Evolutionary conservation across 2,888 invertebrate species (phyloP).

Genomic region (Hoplodrina blanda): DNA sequence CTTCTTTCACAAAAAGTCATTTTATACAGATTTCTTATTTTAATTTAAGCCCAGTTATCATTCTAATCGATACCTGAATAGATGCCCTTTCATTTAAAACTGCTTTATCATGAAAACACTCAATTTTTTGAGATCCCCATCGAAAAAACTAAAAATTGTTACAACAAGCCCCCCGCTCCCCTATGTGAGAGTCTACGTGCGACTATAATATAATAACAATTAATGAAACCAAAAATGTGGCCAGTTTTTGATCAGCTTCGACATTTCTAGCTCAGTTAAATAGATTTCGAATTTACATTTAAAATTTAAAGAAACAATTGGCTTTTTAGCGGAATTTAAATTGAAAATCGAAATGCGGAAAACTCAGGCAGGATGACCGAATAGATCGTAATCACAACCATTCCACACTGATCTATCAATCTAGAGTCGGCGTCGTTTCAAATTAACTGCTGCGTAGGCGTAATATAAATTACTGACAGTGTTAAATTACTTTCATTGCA

Average conservation of each 20-base stretch:
- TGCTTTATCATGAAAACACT: too few relatives aligned
- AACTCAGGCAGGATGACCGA: slow-evolving; percentile 8
- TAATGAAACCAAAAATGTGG: not conserved
- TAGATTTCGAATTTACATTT: not conserved
- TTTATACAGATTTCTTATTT: too few relatives aligned
- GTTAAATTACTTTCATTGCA: slow-evolving; percentile 53
- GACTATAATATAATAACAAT: too few relatives aligned
- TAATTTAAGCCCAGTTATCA: too few relatives aligned
- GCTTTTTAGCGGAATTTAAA: not conserved
- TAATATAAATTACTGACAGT: slow-evolving; percentile 47
- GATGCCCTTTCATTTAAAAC: too few relatives aligned
- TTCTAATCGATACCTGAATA: too few relatives aligned
- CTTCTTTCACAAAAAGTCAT: too few relatives aligned
- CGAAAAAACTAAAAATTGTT: too few relatives aligned
- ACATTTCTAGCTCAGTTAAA: not conserved
- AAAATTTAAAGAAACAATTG: not conserved
- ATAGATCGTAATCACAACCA: slow-evolving; percentile 30
- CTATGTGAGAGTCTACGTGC: not conserved
- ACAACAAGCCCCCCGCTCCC: too few relatives aligned
- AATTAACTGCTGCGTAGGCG: slow-evolving; percentile 31
- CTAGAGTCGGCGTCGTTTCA: slow-evolving; percentile 20
- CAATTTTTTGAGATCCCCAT: too few relatives aligned
- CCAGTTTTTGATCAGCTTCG: not conserved
- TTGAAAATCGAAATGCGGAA: not conserved
- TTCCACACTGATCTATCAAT: slow-evolving; percentile 20